A percentile compares a stretch with the other conserved stretches of the same genome.
Conservation (phyloP, 2,888 invertebrate genomes). For the Megaustenia siamemsis region DNA sequence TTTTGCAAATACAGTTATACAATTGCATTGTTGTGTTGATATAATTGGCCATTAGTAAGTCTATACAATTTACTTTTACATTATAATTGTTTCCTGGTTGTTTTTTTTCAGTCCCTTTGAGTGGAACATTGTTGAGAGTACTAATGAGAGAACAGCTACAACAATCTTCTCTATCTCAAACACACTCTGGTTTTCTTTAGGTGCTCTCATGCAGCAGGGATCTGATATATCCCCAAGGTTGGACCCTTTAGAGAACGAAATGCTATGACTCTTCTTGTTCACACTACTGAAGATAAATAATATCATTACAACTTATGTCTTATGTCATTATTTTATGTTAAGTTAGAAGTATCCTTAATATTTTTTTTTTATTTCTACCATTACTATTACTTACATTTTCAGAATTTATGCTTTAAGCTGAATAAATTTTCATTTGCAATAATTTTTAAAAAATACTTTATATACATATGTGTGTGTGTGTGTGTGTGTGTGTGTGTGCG, state of each 20-base stretch:
- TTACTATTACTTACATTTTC: no score
- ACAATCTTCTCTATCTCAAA: conserved; percentile 92
- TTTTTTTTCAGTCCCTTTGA: conserved; percentile 90
- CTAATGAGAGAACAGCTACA: conserved; percentile 64
- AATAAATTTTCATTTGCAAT: no score
- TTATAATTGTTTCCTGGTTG: no score
- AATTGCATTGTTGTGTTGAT: no score
- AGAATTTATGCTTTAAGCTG: no score
- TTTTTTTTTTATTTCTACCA: neutral
- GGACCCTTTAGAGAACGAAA: conserved; percentile 67
- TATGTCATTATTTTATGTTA: neutral
- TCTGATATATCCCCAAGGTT: conserved; percentile 97
- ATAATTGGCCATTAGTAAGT: no score
- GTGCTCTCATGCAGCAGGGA: conserved; percentile 99
- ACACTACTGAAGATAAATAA: neutral
- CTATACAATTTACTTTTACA: no score
- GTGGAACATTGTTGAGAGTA: conserved; percentile 85
- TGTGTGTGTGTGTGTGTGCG: no score
- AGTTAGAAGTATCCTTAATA: neutral
- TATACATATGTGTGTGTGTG: no score
- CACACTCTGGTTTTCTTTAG: conserved; percentile 97
- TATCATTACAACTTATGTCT: no score
- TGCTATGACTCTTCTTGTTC: conserved; percentile 24
- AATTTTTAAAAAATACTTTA: no score
- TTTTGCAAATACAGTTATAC: no score